Evolutionary conservation across 2,888 invertebrate species (phyloP), one percentile per base, ranked within the genome.

Genomic region (Drosophila hamatofila): DNA sequence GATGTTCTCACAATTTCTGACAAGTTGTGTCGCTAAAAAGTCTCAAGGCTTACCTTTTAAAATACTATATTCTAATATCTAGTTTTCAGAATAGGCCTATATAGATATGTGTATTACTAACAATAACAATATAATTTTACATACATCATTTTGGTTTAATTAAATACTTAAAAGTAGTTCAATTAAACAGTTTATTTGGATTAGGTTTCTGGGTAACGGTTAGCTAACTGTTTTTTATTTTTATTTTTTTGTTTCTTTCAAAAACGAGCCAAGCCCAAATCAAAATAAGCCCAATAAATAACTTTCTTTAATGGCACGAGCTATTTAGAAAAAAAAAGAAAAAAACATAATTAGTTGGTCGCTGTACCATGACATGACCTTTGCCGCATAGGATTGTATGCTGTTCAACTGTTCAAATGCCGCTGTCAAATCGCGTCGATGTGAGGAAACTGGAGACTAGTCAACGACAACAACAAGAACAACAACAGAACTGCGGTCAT

Each of bases 301-400:
- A 67, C 77, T 63, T 77, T 80, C 80, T 78, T 80, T 80, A 59
- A 71, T 79, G 79, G 79, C 76, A 76, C 76, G 76, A 77, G 80
- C 75, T 69, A 70, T 75, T 75, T 66, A 68, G 42, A 33, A 52
- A 44, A 66, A 78, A 49, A 78, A 25, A n/a, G n/a, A 46, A n/a
- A 48, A 39, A 67, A 78, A 65, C 75, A 77, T 80, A 82, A 89
- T 84, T 89, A 84, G 88, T 82, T 84, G 67, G 83, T 88, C 83
- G 89, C 71, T 84, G 72, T 88, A 85, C 88, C 84, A 88, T 84
- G 89, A 88, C 89, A 82, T 89, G 88, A 89, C 84, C 84, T 84
- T 82, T 84, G 75, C 23, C 57, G 49, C 51, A 59, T 49, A 67
- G 51, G 23, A 70, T 58, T 52, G 67, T 51, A 62, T 66, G 62